phyloP scores from a whole-genome alignment of 2,113 vertebrate genomes.

The Chroicocephalus ridibundus region DNA sequence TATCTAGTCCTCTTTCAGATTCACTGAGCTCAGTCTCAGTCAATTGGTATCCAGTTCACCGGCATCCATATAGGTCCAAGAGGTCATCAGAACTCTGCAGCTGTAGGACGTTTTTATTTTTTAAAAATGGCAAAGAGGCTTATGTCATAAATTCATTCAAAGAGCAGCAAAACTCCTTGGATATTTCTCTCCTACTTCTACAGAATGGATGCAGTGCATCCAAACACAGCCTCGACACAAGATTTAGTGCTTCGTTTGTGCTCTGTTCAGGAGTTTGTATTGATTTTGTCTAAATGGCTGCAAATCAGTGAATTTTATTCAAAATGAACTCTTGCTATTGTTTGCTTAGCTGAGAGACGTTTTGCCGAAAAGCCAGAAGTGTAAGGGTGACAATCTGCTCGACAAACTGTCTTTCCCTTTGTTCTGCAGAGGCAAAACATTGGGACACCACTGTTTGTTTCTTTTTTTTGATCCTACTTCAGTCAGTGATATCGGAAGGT shows the following conservation, averaged over 20 bases:
- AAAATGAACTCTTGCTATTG: neutral
- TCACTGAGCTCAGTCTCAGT: neutral
- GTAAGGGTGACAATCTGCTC: neutral
- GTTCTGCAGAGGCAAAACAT: neutral
- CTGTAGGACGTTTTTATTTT: neutral
- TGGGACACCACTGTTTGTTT: neutral
- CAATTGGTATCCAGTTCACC: neutral
- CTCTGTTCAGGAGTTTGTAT: neutral
- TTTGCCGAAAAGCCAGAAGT: neutral
- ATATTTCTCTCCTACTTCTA: neutral
- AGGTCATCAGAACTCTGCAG: neutral
- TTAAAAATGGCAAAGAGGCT: neutral
- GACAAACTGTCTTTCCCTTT: neutral
- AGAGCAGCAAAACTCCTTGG: neutral
- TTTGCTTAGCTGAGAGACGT: neutral
- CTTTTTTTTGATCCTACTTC: neutral
- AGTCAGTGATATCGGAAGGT: neutral
- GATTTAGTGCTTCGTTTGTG: neutral
- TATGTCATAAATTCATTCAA: neutral
- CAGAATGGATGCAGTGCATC: neutral
- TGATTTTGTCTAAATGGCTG: neutral
- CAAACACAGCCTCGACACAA: neutral
- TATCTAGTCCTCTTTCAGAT: neutral
- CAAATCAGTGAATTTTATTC: neutral
- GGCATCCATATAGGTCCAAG: neutral